phyloP scores from a whole-genome alignment of 92 coral and sea anemone species.

The Pocillopora meandrina region DNA sequence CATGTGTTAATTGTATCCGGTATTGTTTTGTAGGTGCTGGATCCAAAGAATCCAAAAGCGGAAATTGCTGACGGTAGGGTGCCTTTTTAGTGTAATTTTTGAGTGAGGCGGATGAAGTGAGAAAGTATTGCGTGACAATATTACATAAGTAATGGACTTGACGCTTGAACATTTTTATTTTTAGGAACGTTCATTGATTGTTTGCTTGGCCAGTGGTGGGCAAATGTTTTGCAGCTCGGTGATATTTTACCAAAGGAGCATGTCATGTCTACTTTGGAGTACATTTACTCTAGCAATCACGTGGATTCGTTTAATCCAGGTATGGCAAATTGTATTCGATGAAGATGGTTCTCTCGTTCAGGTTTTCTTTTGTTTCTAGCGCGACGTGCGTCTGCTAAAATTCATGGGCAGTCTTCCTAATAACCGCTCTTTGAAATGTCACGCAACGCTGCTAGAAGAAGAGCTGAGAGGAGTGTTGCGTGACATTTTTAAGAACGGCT shows the following conservation, averaged over 20 bases:
- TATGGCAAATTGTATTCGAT: constrained; percentile 20
- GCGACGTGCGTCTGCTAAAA: no score
- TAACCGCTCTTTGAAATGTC: no score
- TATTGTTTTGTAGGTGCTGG: not conserved
- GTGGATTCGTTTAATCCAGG: constrained; percentile 79
- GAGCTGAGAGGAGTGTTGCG: no score
- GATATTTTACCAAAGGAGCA: constrained; percentile 74
- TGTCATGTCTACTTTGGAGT: constrained; percentile 58
- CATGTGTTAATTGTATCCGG: not conserved
- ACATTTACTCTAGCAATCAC: constrained; percentile 68
- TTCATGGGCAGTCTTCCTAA: no score
- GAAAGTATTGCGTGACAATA: no score
- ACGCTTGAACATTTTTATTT: not conserved
- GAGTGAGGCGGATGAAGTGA: no score
- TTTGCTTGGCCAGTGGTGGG: constrained; percentile 98
- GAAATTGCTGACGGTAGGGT: not conserved
- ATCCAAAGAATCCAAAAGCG: not conserved
- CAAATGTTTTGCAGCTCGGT: constrained; percentile 83
- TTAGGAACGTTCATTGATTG: constrained; percentile 89
- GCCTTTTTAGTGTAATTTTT: not conserved
- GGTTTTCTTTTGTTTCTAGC: no score
- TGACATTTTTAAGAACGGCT: no score
- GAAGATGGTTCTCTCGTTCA: no score
- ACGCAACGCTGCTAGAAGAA: no score
- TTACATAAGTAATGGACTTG: not conserved